Evolutionary conservation across 92 coral and sea anemone species (phyloP).

Genomic region (Muricea muricata): DNA sequence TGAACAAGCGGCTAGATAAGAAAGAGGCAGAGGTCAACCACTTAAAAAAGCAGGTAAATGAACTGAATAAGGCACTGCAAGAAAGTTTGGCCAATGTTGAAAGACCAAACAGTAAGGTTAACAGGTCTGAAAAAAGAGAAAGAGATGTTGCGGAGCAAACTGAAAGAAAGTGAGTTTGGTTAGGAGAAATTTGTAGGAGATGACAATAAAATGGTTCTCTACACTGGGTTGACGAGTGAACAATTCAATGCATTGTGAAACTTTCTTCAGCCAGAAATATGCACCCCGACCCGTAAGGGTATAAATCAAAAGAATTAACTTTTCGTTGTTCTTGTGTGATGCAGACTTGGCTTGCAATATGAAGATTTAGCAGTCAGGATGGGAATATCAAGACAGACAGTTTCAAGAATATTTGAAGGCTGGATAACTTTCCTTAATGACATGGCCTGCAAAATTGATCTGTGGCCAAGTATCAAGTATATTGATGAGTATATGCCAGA

Average conservation of each 20-base stretch:
- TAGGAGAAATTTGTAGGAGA: not conserved
- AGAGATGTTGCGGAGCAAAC: not conserved
- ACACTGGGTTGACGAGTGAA: slow-evolving; percentile 15
- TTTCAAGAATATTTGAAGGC: slow-evolving; percentile 34
- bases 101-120: not conserved
- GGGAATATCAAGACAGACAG: slow-evolving; percentile 31
- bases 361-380: slow-evolving; percentile 34
- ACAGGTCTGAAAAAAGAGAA: not conserved
- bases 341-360: slow-evolving; percentile 7
- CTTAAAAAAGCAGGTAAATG: not conserved
- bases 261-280: slow-evolving; percentile 40
- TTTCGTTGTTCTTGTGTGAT: slow-evolving; percentile 23
- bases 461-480: slow-evolving; percentile 22
- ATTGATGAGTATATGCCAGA: slow-evolving; percentile 13
- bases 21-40: slow-evolving; percentile 4
- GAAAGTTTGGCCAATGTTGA: not conserved
- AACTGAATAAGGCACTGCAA: not conserved
- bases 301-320: slow-evolving; percentile 32
- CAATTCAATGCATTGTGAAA: slow-evolving; percentile 20
- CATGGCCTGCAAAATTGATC: slow-evolving; percentile 15
- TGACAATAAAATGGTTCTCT: slow-evolving; percentile 14
- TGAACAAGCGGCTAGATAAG: slow-evolving; percentile 18
- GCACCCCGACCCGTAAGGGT: slow-evolving; percentile 12
- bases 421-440: slow-evolving; percentile 32
- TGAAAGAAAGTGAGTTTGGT: not conserved